Base-by-base conservation (phyloP, 2,888 invertebrate genomes). In the Galerucella pusilla region DNA sequence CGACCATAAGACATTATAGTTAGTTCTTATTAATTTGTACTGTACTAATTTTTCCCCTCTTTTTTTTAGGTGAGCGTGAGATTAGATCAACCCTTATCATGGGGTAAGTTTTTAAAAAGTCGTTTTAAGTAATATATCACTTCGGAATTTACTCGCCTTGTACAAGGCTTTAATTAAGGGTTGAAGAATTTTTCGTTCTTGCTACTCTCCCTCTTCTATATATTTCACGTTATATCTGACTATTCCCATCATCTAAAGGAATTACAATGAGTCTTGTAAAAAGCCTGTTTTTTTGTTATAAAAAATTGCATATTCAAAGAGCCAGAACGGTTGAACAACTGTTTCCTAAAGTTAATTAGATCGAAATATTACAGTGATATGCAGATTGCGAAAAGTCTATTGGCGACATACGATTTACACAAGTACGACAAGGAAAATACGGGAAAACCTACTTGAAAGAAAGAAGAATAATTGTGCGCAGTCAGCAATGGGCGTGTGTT, bases 61-160 rank as follows among this genome's bases (percentile, higher is more conserved):
- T 2, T 57, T 60, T 61, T 69, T 63, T 11, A 16, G 49, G 61
- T 69, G 11, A 69, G 60, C 46, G 46, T 12, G 14, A 49, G 49
- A 60, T 61, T 28, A 61, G 61, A 49, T 69, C 49, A 9, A 61
- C 61, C 61, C 69, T 69, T 61, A 69, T 69, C 69, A 61, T 49
- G 60, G 28, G 61, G 49, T 49, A 69, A 69, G 69, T 69, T 69
- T 69, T 69, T 61, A 69, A 61, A 69, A 69, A 69, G 54, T 69
- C 69, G 14, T 46, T 61, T 69, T 69, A 69, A 69, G 69, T 54
- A 60, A 69, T 69, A 69, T 69, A 69, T 69, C 69, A 69, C 61
- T 25, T n/a, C 25, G 49, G 69, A 69, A 69, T 69, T 69, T 61
- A 69, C 69, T 61, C 61, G 10, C 49, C 49, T 25, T 35, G 46